Base-by-base conservation (phyloP, 2,797 vertebrate genomes). In the Cyprinodon diabolis region DNA sequence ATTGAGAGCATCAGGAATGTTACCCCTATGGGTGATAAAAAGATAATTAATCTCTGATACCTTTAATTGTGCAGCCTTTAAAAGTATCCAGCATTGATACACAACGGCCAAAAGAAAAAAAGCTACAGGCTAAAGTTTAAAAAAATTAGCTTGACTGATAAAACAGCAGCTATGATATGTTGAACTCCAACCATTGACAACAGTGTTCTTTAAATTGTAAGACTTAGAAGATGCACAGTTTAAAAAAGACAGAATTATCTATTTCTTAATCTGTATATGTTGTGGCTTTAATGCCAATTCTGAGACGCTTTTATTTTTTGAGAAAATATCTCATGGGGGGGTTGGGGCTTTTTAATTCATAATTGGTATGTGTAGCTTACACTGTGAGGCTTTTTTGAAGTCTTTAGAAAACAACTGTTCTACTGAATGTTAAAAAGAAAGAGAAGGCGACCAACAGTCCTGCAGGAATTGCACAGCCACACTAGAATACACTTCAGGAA, bases 301-400 rank as follows among this genome's bases (percentile, higher is more conserved):
- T 30, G 30, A 30, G 30, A 30, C 30, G 30, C 30, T 30, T 30
- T 30, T 30, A 30, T 30, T 30, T 30, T 30, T 30, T 1, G 1
- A 30, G 30, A 30, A 30, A 30, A 30, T 30, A 30, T 30, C 30
- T 30, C 30, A 30, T 30, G 30, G 30, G 52, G 72, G 92, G 86
- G 84, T 87, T 90, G 80, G 68, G 75, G 76, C 78, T 78, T 87
- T 87, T 88, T 93, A 94, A 94, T 95, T 95, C 94, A 94, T 94
- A 94, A 94, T 88, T 88, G 84, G 80, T 88, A 78, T 84, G 88
- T 89, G 84, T 88, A 83, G 86, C 84, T 89, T 87, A 90, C 80
- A 72, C 86, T 84, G 77, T 76, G 87, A 89, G 90, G 93, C 92
- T 89, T 92, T 93, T 93, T 92, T 85, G 93, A 94, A 89, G 91